phyloP scores from a whole-genome alignment of 2,888 invertebrate species.

The Nebria salina region DNA sequence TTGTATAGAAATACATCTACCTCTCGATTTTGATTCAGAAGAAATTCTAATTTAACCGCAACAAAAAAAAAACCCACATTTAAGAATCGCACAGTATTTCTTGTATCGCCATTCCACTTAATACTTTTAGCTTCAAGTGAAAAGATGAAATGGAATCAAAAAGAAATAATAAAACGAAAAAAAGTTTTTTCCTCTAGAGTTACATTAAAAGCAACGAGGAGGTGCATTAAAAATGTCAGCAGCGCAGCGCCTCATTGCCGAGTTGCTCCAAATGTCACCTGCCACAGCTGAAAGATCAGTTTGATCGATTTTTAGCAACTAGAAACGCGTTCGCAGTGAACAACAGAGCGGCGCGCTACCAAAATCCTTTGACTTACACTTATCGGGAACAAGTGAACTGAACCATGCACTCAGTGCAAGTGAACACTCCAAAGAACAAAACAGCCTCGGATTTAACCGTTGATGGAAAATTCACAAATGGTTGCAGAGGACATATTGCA shows the following conservation, averaged over 20 bases:
- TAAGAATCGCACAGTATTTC: neutral
- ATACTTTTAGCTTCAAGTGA: neutral
- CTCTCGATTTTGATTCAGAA: neutral
- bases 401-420: neutral
- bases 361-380: neutral
- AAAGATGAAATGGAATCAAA: neutral
- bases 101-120: neutral
- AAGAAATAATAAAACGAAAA: neutral
- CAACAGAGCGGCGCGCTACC: neutral
- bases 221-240: neutral
- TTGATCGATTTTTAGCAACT: neutral
- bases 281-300: neutral
- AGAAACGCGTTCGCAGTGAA: neutral
- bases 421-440: neutral
- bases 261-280: neutral
- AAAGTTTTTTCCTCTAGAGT: neutral
- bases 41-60: neutral
- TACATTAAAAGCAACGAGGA: neutral
- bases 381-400: slow-evolving; percentile 1
- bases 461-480: slow-evolving; percentile 12
- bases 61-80: neutral
- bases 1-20: too few relatives aligned
- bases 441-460: neutral
- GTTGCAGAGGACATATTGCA: neutral
- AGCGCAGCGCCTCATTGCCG: neutral